Base-by-base conservation (phyloP, 2,797 vertebrate species). In the Esox masquinongy region DNA sequence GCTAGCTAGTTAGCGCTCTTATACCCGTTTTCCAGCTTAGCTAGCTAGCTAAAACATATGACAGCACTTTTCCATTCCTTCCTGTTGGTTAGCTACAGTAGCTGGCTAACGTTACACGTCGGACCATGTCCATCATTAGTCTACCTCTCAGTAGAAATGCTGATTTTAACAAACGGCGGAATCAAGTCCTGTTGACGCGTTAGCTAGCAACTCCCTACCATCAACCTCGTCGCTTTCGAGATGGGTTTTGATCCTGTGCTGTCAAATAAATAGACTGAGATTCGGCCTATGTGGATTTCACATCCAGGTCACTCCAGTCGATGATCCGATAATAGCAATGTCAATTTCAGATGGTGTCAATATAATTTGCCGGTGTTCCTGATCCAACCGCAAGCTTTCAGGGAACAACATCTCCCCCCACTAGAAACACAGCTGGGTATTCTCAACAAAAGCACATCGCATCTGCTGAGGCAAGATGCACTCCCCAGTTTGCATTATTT, bases 21-120 rank as follows among this genome's bases (percentile, higher is more conserved):
- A 17, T 59, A 59, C 53, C 83, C 12, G 74, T 69, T 70, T 73
- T 43, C 70, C n/a, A 61, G 64, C 77, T 79, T 85, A 76, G 88
- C 85, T 89, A 89, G 90, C 84, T 88, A 82, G 87, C 89, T 88
- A 91, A 86, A 91, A 89, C 81, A 91, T 71, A 77, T 70, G 82
- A 70, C 19, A 72, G 50, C 82, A 49, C 73, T 74, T 79, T 78
- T 82, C 81, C 89, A 88, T 90, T 49, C 53, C 16, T 59, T 75
- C 63, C 16, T 50, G 47, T 12, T 50, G 49, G 69, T 29, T 31
- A 29, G 49, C 49, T 70, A 31, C 36, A 36, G 24, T 47, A 53
- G n/a, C 31, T 17, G 24, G 17, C 1, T 9, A 64, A 22, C 66
- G 64, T 24, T 15, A 12, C n/a, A 19, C 17, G 26, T 16, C 51